These are phyloP conservation scores for Eciton burchellii DNA, from an alignment of 1,140 invertebrate genomes.

Conservation along the genomic window DNA sequence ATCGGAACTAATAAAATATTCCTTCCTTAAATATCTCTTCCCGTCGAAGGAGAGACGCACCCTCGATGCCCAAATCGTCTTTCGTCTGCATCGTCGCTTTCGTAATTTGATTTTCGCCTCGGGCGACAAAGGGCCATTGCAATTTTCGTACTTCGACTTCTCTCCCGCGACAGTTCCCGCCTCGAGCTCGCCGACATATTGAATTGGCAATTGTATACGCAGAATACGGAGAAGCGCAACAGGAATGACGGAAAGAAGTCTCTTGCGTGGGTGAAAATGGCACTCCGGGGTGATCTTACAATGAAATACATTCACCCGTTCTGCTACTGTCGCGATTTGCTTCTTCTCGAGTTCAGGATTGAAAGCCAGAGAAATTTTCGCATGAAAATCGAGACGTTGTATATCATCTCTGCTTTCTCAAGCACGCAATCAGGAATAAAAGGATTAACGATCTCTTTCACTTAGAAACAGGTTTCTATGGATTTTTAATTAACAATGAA, in stretches of 20 bases:
- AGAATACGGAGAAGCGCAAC: conserved; percentile 58
- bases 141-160: conserved; percentile 59
- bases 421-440: neutral
- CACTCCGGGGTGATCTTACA: conserved; percentile 78
- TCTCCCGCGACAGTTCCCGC: conserved; percentile 30
- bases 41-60: conserved; percentile 47
- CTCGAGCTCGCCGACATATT: conserved; percentile 64
- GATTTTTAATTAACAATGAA: neutral
- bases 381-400: neutral
- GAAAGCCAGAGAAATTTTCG: conserved; percentile 18
- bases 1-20: conserved; percentile 63
- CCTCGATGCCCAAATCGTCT: conserved; percentile 62
- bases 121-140: conserved; percentile 56
- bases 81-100: conserved; percentile 52
- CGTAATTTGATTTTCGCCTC: conserved; percentile 71
- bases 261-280: conserved; percentile 71
- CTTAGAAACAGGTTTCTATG: too few relatives aligned
- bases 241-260: conserved; percentile 66
- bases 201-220: conserved; percentile 62
- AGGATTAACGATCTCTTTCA: too few relatives aligned
- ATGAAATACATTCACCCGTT: conserved; percentile 77
- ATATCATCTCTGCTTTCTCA: neutral
- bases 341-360: conserved; percentile 23
- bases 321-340: conserved; percentile 40
- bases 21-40: conserved; percentile 63